phyloP scores from a whole-genome alignment of 2,888 invertebrate species.

The Drosophila niveifrons region DNA sequence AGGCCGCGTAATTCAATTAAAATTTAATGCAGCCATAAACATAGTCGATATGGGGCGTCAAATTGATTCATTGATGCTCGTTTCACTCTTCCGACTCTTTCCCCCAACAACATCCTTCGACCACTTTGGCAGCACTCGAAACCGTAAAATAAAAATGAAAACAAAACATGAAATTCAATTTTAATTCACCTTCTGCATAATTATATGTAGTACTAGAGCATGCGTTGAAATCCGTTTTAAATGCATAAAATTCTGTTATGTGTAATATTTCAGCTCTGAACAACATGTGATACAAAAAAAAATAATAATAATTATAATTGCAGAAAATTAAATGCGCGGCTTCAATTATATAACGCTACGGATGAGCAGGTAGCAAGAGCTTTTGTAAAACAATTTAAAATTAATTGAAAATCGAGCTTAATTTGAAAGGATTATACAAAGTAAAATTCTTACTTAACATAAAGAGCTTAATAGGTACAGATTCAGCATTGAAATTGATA shows the following conservation, averaged over 20 bases:
- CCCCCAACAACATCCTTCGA: not conserved
- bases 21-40: slow-evolving; percentile 57
- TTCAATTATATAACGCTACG: slow-evolving; percentile 59
- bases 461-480: slow-evolving; percentile 13
- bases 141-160: slow-evolving; percentile 6
- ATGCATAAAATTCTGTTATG: slow-evolving; percentile 32
- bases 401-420: slow-evolving; percentile 18
- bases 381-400: slow-evolving; percentile 29
- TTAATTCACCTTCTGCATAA: slow-evolving; percentile 50
- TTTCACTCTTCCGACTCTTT: not conserved
- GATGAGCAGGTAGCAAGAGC: slow-evolving; percentile 6
- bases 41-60: slow-evolving; percentile 37
- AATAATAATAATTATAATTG: slow-evolving; percentile 39
- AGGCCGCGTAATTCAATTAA: slow-evolving; percentile 60
- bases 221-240: slow-evolving; percentile 44
- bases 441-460: slow-evolving; percentile 18
- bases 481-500: slow-evolving; percentile 1
- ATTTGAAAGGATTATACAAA: slow-evolving; percentile 2
- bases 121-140: slow-evolving; percentile 9
- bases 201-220: slow-evolving; percentile 28
- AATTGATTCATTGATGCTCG: slow-evolving; percentile 44
- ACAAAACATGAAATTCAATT: slow-evolving; percentile 53
- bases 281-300: slow-evolving; percentile 15
- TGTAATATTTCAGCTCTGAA: slow-evolving; percentile 25
- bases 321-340: slow-evolving; percentile 61